These are phyloP conservation scores for Drosophila paulistorum DNA, from an alignment of 1,140 invertebrate genomes.

Conservation along the genomic window DNA sequence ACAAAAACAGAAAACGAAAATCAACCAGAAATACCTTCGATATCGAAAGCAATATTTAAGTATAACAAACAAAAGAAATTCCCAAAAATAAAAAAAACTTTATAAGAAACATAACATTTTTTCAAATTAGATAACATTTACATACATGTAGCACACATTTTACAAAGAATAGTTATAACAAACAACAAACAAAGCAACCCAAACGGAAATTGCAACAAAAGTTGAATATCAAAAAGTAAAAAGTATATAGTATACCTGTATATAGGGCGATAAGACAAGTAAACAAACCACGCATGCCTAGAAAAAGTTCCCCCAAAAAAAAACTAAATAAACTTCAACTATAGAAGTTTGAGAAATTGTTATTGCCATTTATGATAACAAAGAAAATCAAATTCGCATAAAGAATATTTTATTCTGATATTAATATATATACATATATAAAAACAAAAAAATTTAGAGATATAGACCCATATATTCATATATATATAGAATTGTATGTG, in stretches of 20 bases:
- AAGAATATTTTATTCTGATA: constrained; percentile 63
- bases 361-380: constrained; percentile 25
- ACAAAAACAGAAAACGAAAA: not conserved
- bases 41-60: constrained; percentile 53
- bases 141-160: not conserved
- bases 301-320: constrained; percentile 22
- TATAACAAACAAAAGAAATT: constrained; percentile 13
- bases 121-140: constrained; percentile 12
- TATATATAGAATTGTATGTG: not conserved
- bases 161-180: not conserved
- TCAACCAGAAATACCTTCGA: constrained; percentile 54
- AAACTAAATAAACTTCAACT: not conserved
- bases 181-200: not conserved
- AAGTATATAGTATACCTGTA: not conserved
- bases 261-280: not conserved
- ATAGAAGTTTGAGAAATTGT: constrained; percentile 13
- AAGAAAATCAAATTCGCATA: constrained; percentile 43
- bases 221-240: constrained; percentile 5
- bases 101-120: constrained; percentile 15
- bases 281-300: constrained; percentile 5
- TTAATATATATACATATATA: not conserved
- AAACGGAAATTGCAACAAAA: not conserved
- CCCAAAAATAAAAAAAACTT: too few relatives aligned
- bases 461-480: not conserved
- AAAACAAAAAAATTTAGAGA: not conserved